phyloP scores from a whole-genome alignment of 2,888 invertebrate species.

The Sarcophaga variegata region DNA sequence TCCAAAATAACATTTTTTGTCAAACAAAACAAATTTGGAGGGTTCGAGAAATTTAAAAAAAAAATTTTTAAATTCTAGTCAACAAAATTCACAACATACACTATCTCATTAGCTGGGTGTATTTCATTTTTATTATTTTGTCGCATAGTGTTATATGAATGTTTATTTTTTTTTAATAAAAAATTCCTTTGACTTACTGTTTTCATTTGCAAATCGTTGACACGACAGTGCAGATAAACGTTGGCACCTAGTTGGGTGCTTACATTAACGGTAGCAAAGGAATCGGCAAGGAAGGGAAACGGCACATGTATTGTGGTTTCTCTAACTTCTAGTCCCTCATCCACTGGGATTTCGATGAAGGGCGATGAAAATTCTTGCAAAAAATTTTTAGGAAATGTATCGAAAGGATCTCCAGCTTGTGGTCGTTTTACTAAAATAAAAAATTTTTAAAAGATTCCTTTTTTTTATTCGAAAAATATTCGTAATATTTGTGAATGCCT shows the following conservation, averaged over 20 bases:
- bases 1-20: too few relatives aligned
- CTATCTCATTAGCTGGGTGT: too few relatives aligned
- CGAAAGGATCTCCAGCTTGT: constrained; percentile 81
- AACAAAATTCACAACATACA: too few relatives aligned
- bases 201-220: constrained; percentile 87
- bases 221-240: constrained; percentile 82
- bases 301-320: constrained; percentile 85
- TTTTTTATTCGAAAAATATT: too few relatives aligned
- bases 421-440: constrained; percentile 79
- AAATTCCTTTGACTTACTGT: constrained; percentile 82
- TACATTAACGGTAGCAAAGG: constrained; percentile 85
- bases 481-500: background rate
- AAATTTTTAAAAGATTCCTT: background rate
- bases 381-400: constrained; percentile 81
- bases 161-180: too few relatives aligned
- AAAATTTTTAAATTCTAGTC: too few relatives aligned
- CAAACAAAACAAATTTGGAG: too few relatives aligned
- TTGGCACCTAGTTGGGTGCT: constrained; percentile 86
- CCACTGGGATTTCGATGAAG: constrained; percentile 77
- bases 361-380: constrained; percentile 82
- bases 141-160: too few relatives aligned
- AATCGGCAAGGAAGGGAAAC: constrained; percentile 88
- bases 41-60: too few relatives aligned
- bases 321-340: constrained; percentile 79
- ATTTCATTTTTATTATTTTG: too few relatives aligned